These are phyloP conservation scores for Drosophila barbarae DNA, from an alignment of 2,888 invertebrate species.

Conservation along the genomic window DNA sequence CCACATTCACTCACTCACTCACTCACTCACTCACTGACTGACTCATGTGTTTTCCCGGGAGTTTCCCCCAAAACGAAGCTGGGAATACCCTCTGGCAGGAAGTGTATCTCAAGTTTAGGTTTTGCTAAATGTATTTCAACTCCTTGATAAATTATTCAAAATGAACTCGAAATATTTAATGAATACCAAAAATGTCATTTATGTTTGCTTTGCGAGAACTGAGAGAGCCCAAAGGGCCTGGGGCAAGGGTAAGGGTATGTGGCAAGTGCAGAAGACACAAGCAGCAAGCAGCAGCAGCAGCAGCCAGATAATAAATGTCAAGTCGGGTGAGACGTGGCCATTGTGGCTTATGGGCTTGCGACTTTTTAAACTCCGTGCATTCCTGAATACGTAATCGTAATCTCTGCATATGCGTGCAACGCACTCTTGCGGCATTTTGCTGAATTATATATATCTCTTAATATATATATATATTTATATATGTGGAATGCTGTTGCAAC, in stretches of 20 bases:
- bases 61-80: neutral
- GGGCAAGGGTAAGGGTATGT: neutral
- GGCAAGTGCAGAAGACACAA: neutral
- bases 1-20: neutral
- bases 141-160: neutral
- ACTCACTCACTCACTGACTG: constrained; percentile 12
- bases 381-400: constrained; percentile 64
- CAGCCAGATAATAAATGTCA: constrained; percentile 72
- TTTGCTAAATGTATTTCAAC: neutral
- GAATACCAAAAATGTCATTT: neutral
- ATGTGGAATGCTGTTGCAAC: neutral
- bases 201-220: neutral
- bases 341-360: constrained; percentile 70
- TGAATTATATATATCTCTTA: neutral
- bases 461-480: neutral
- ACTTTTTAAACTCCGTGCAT: constrained; percentile 66
- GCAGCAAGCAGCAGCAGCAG: constrained; percentile 14
- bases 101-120: neutral
- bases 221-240: neutral
- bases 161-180: neutral
- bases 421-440: constrained; percentile 20
- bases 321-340: constrained; percentile 70
- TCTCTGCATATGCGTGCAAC: constrained; percentile 56
- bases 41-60: neutral
- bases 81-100: constrained; percentile 6